Evolutionary conservation across 2,797 vertebrate genomes (phyloP), one percentile per base, ranked within the genome.

Genomic region (Chlorospingus flavigularis): DNA sequence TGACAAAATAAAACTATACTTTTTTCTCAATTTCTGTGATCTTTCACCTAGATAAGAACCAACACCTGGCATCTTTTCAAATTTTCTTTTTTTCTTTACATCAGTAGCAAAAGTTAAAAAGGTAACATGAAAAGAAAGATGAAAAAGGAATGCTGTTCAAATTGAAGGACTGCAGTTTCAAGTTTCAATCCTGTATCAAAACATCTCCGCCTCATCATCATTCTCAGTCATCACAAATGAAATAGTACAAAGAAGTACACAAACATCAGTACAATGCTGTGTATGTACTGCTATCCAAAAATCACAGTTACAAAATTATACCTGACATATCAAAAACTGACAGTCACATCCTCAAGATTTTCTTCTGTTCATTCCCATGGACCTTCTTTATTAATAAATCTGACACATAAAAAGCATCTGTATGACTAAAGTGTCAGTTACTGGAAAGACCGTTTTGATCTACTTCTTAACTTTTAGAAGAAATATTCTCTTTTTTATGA

Each of bases 341-440:
- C 98, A 98, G 98, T 98, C 98, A 97, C 96, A 98, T 98, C 97
- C 97, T 98, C 97, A 96, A 98, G 97, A 98, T 98, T 98, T 98
- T 98, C 96, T 97, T 96, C 98, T 98, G 95, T 97, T 98, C 98
- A 63, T 97, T 98, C 98, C 99, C 99, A 97, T 97, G 98, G 98
- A 98, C 98, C 98, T 99, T 98, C 98, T 98, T 99, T 99, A 99
- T 99, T 99, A 99, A 99, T 99, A 99, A 99, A 98, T 98, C 98
- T 97, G 98, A 98, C 98, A 99, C 98, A 99, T 99, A 98, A 99
- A 99, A 99, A 98, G 98, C 98, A 98, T 98, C 98, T 97, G 95
- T 98, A 98, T 98, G 98, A 99, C 98, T 98, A 98, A 98, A 98
- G 98, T 99, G 99, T 99, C 99, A 99, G 98, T 99, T 99, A 99